Base-by-base conservation (phyloP, 2,888 invertebrate species). In the Tetranychus piercei region DNA sequence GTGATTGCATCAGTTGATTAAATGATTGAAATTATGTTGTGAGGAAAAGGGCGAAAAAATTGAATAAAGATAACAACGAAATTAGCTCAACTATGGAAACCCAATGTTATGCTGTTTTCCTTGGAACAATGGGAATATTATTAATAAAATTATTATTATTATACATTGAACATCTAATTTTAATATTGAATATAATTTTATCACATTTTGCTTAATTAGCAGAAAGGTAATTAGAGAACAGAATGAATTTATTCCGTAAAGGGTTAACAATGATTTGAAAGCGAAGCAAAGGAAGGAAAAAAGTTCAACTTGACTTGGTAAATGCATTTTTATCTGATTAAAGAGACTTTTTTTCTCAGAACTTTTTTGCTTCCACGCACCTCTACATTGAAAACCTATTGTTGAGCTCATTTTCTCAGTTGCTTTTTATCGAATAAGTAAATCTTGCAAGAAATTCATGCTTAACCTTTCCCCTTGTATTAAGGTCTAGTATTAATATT, bases 261-360 rank as follows among this genome's bases (percentile, higher is more conserved):
- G 20, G 11, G 66, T 20, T 18, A 20, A 66, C n/a, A 15, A 66
- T 66, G n/a, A 66, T 20, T 66, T 8, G 66, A 2, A 66, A 66
- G 66, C 65, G n/a, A 65, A 65, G 65, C 65, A 65, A n/a, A 6
- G n/a, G 65, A 65, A n/a, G 18, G 66, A 66, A 66, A 65, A 65
- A 20, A 66, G 66, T 66, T 34, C 34, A 34, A 34, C 34, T 34
- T 34, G 34, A 34, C 34, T 34, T 34, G 34, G 34, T 34, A 34
- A 4, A 34, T 34, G 34, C 34, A 34, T 4, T 4, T 34, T 34
- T 34, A 34, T 34, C 34, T 34, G 34, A 34, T 34, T 34, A 34
- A 34, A 34, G 34, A 34, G 34, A 34, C 34, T 34, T 34, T 34
- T 23, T 34, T 34, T 34, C 34, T 34, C 34, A 34, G 34, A 34